These are phyloP conservation scores for Mylabris phalerata DNA, from an alignment of 1,140 invertebrate species.

Conservation along the genomic window DNA sequence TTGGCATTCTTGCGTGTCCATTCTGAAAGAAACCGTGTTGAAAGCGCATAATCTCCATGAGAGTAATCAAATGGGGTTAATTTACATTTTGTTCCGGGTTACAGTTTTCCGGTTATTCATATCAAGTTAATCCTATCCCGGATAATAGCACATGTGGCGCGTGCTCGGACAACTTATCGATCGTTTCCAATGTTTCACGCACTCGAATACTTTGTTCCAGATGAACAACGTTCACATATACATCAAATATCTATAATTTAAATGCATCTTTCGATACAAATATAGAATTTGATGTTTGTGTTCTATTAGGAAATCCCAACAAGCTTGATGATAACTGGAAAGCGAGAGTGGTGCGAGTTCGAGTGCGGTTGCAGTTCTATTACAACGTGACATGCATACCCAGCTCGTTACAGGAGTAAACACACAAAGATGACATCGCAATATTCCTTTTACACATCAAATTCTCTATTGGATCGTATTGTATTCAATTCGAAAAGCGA, in stretches of 20 bases:
- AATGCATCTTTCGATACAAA: background rate
- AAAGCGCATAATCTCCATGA: conserved; percentile 13
- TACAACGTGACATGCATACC: conserved; percentile 21
- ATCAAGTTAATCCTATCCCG: conserved; percentile 24
- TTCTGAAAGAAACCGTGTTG: too few relatives aligned
- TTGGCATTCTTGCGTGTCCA: too few relatives aligned
- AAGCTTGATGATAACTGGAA: background rate
- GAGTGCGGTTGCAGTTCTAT: conserved; percentile 5
- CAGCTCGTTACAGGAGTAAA: conserved; percentile 25
- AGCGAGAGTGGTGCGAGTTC: conserved; percentile 13
- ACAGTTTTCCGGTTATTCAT: conserved; percentile 26
- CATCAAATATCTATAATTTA: background rate
- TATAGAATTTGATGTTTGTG: background rate
- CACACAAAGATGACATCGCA: background rate
- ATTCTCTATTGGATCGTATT: background rate
- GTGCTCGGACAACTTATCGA: conserved; percentile 18
- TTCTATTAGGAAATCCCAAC: background rate
- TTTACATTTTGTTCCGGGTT: conserved; percentile 28
- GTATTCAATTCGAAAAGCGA: background rate
- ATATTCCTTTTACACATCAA: conserved; percentile 1
- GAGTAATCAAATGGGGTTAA: conserved; percentile 21
- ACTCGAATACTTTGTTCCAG: conserved; percentile 13
- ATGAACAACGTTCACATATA: background rate
- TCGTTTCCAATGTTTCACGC: conserved; percentile 13
- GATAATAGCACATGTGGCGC: conserved; percentile 29